Base-by-base conservation (phyloP, 2,888 invertebrate genomes). In the Hirtodrosophila alboralis region DNA sequence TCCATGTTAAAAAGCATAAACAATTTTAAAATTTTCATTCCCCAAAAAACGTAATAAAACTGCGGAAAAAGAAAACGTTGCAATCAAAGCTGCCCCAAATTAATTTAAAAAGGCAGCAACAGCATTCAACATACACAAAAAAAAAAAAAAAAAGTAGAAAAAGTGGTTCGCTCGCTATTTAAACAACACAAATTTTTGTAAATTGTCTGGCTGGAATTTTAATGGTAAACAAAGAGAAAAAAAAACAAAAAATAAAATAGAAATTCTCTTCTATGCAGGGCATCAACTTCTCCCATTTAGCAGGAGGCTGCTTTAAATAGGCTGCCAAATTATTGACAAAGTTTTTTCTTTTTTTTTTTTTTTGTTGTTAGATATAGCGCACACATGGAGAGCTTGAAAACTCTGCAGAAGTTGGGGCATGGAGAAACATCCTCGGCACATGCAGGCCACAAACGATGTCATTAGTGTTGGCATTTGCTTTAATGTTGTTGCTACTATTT, bases 81-180 rank as follows among this genome's bases (percentile, higher is more conserved):
- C 79, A 75, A 79, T 79, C 79, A 83, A 78, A 81, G 78, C 73
- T 78, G 75, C 58, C 73, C 78, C 73, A 79, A 75, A 83, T 83
- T 83, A 79, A 79, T 83, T 83, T 83, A 70, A 70, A 64, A 80
- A 69, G 64, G 57, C 66, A 62, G 23, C 60, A 51, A 26, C 36
- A 45, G 23, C 23, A 23, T 23, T 6, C 23, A 23, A 23, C 47
- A 53, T 18, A 18, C 43, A 49, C 21, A 28, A 10, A 7, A 36
- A 1, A 27, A 8, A 23, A 13, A 36, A 1, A 13, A 6, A 10
- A 33, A 40, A 10, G 36, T 52, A 36, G 43, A 49, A 44, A 56
- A 57, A 54, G 40, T 73, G 67, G 44, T 59, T 61, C 44, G 34
- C 58, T 44, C 69, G 83, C 76, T 83, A 75, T 78, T 78, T 78